Base-by-base conservation (phyloP, 2,797 vertebrate genomes). In the Orientallactaga sibirica region DNA sequence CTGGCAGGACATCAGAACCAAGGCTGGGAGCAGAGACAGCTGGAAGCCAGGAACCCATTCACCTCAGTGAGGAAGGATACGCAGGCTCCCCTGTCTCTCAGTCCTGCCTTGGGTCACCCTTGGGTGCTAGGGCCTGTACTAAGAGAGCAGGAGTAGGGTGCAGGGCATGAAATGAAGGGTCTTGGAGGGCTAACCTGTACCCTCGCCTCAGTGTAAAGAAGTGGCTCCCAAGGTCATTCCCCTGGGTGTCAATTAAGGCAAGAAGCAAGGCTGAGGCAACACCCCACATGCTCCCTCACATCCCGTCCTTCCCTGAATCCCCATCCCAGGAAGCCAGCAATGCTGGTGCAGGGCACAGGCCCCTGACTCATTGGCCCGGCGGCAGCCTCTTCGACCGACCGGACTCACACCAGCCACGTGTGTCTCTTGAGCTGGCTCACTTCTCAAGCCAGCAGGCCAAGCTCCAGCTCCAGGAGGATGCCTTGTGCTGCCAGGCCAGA, bases 291-390 rank as follows among this genome's bases (percentile, higher is more conserved):
- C 61, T 73, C 79, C 64, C n/a, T 80, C 85, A 27, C 55, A 66
- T 16, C 61, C 66, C 4, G 5, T n/a, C 7, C 18, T 89, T 87
- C 85, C 91, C 58, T 43, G 87, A 87, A 86, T 68, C 70, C 29
- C 41, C 29, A 25, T 48, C 92, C 86, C 88, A 76, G 90, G 90
- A 95, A 93, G 88, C 70, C 0, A 0, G 58, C 41, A 43, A 33
- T 5, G 43, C 82, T 87, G 80, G 92, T 94, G 37, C 0, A 0
- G 27, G 92, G 43, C 79, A 66, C 37, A 84, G 86, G 79, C 79
- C 22, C 43, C 92, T 94, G 96, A 92, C 67, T 96, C 94, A 97
- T 41, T 78, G 10, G 10, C 22, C 15, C 0, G 2, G 4, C 3
- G 0, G 33, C 41, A 43, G 91, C 67, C 76, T 58, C 58, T 19